These are phyloP conservation scores for Oenanthe melanoleuca DNA, from an alignment of 2,113 vertebrate genomes.

Conservation along the genomic window DNA sequence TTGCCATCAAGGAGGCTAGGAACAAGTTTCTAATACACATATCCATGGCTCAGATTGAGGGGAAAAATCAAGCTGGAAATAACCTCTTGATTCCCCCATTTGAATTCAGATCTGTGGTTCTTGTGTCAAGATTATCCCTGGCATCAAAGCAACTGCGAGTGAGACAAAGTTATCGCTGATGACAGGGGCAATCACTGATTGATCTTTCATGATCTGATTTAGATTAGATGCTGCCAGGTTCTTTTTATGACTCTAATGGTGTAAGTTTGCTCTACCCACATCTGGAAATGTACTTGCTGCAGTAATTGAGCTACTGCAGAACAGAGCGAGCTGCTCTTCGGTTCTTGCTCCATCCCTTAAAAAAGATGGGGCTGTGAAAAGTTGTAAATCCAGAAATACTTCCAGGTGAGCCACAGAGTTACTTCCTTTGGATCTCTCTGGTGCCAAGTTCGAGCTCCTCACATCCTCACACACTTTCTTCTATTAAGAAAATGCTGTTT, in stretches of 20 bases:
- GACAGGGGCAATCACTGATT: constrained; percentile 15
- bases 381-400: not conserved
- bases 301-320: not conserved
- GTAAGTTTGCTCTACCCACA: not conserved
- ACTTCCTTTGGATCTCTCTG: not conserved
- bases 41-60: not conserved
- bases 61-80: not conserved
- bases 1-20: not conserved
- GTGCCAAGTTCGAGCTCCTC: not conserved
- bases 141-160: not conserved
- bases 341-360: not conserved
- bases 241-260: not conserved
- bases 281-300: not conserved
- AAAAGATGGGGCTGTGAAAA: not conserved
- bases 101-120: constrained; percentile 5
- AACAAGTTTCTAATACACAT: not conserved
- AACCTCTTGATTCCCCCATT: not conserved
- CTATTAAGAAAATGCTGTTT: not conserved
- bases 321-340: not conserved
- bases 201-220: constrained; percentile 29
- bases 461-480: not conserved
- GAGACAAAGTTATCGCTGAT: not conserved
- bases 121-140: not conserved
- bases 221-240: not conserved
- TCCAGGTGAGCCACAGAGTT: not conserved